Evolutionary conservation across 1,140 invertebrate species (phyloP).

Genomic region (Drosophila pruinosa): DNA sequence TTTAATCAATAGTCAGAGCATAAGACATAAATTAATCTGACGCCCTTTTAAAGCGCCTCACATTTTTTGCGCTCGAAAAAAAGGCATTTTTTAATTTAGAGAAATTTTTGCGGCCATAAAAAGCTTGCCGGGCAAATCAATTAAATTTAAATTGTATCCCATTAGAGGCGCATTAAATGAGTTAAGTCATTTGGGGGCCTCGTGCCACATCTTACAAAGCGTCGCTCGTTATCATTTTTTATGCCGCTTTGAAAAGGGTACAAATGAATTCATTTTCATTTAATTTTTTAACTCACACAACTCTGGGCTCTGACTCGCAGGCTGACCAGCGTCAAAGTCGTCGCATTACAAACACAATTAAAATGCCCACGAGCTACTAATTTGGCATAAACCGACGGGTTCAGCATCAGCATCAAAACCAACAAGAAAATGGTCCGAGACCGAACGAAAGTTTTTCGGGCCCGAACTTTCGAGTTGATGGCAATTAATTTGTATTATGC

Average conservation of each 20-base stretch:
- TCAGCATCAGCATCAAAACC: conserved; percentile 1
- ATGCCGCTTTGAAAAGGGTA: conserved; percentile 77
- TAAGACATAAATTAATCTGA: conserved; percentile 74
- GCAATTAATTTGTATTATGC: conserved; percentile 79
- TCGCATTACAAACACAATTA: conserved; percentile 71
- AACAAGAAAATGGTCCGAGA: conserved; percentile 13
- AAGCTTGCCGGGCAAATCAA: conserved; percentile 74
- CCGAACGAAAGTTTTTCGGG: conserved; percentile 21
- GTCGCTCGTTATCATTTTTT: conserved; percentile 57
- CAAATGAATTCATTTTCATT: conserved; percentile 77
- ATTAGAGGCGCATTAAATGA: conserved; percentile 80
- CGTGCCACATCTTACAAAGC: conserved; percentile 54
- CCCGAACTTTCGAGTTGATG: conserved; percentile 66
- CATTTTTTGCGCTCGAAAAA: conserved; percentile 39
- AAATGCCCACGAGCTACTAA: conserved; percentile 81
- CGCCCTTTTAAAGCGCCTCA: conserved; percentile 54
- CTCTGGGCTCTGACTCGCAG: conserved; percentile 2
- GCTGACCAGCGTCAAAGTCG: conserved; percentile 39
- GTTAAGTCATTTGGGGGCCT: conserved; percentile 69
- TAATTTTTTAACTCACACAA: conserved; percentile 74
- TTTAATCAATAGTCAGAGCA: conserved; percentile 74
- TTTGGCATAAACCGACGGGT: conserved; percentile 61
- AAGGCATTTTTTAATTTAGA: conserved; percentile 72
- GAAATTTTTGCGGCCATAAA: conserved; percentile 74
- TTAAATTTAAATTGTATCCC: conserved; percentile 81